Evolutionary conservation across 2,888 invertebrate genomes (phyloP).

Genomic region (Erebia epiphron): DNA sequence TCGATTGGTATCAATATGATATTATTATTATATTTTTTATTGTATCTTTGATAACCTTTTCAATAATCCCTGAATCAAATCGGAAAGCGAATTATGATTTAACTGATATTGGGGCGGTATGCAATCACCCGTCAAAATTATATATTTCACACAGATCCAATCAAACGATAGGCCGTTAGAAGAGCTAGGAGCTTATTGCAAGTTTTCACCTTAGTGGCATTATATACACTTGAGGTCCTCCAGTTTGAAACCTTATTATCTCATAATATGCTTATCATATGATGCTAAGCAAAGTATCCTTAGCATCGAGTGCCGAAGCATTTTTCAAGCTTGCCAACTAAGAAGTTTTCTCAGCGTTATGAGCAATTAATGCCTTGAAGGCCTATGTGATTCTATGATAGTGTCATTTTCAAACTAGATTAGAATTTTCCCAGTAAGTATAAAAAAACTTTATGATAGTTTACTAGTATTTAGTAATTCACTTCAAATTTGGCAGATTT

Average conservation of each 20-base stretch:
- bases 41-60: background rate
- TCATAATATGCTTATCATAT: conserved; percentile 25
- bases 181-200: conserved; percentile 23
- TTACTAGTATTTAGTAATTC: too few species aligned
- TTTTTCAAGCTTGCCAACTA: conserved; percentile 12
- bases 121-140: conserved; percentile 4
- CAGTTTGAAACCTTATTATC: conserved; percentile 29
- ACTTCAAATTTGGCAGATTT: too few species aligned
- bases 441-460: too few species aligned
- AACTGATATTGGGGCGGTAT: background rate
- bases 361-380: conserved; percentile 10
- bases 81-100: conserved; percentile 12
- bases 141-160: conserved; percentile 18
- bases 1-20: background rate
- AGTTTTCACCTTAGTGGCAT: conserved; percentile 26
- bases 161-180: conserved; percentile 30
- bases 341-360: conserved; percentile 12
- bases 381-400: background rate
- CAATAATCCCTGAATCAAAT: conserved; percentile 13
- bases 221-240: conserved; percentile 8
- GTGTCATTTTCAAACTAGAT: too few species aligned
- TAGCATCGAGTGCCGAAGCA: conserved; percentile 23
- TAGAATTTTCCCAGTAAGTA: background rate
- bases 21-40: background rate
- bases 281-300: conserved; percentile 27